Evolutionary conservation across 2,797 vertebrate genomes (phyloP), one percentile per base, ranked within the genome.

Genomic region (Pseudocheirus occidentalis): DNA sequence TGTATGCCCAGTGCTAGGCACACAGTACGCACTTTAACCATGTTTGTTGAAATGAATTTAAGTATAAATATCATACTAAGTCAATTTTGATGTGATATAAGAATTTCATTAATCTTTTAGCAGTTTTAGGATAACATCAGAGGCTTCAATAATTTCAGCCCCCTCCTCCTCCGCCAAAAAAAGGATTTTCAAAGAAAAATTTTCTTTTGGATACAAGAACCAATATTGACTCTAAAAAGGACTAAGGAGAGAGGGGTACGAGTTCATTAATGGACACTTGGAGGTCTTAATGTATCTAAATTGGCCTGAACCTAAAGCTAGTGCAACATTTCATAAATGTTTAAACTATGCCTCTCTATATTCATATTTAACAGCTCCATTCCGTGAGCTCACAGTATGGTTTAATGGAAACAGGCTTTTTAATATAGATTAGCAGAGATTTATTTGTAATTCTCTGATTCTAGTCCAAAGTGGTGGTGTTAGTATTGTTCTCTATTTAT

Each of bases 231-330:
- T 93, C 28, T 40, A 89, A 92, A 53, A 96, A 34, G 87, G 54
- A 90, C 34, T 90, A 92, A 87, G 95, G 9, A 0, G 10, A 28
- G 9, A 28, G 27, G 62, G 18, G 96, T 92, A n/a, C 91, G 95
- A 91, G 96, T 92, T 95, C 91, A 95, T 96, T 96, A 95, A 97
- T 95, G 93, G 96, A 96, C 95, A 96, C 94, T 94, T 50, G 7
- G 92, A 97, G 97, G 95, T 98, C 97, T 96, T 98, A 98, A 98
- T 97, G 97, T 62, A 90, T 81, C 95, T 95, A 97, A 97, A 96
- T 54, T 93, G 96, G 97, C 94, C 91, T 10, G 96, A 96, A 95
- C 96, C 95, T 95, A 97, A 94, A 62, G 95, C 94, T 93, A 96
- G 92, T 95, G 96, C 95, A 97, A 96, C 96, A 90, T 95, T 96